Evolutionary conservation across 2,888 invertebrate species (phyloP), one percentile per base, ranked within the genome.

Genomic region (Pristionchus japonicus): DNA sequence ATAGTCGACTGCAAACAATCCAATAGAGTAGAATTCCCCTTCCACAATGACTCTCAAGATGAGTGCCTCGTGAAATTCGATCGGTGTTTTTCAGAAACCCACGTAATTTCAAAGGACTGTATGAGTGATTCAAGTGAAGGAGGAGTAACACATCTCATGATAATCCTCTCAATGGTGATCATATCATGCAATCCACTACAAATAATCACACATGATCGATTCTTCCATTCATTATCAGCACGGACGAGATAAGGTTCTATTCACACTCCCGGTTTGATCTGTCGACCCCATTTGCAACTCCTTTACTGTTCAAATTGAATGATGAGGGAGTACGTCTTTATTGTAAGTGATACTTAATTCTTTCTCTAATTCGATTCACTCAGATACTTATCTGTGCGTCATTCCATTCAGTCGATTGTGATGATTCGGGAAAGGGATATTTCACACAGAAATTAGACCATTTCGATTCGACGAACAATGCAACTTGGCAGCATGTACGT

Each of bases 401-500:
- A 17, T 11, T 64, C 31, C 20, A 34, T 64, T 27, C 64, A 64
- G 31, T 64, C 64, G 13, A 11, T 64, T 27, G 64, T 13, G 64
- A 64, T 34, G 64, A 64, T 64, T 64, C 64, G 64, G 57, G 57
- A 20, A 57, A 57, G 57, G 7, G n/a, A 6, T 57, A 57, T n/a
- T 57, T 57, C 57, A 57, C 31, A 9, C 84, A 98, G 95, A 96
- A 95, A 89, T 95, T 98, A 82, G 97, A 98, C 95, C 98, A 98
- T 95, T 97, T 97, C 92, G 96, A 96, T 93, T 96, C 96, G 0
- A 96, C 96, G 0, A 96, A 97, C 93, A 94, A 95, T 0, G 95
- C 95, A 87, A 96, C 96, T 37, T 98, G 97, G 97, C 95, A 96
- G 92, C 98, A 98, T 96, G 97, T 97, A n/a, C 17, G 20, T 34